Evolutionary conservation across 2,797 vertebrate species (phyloP).

Genomic region (Xyrichtys novacula): DNA sequence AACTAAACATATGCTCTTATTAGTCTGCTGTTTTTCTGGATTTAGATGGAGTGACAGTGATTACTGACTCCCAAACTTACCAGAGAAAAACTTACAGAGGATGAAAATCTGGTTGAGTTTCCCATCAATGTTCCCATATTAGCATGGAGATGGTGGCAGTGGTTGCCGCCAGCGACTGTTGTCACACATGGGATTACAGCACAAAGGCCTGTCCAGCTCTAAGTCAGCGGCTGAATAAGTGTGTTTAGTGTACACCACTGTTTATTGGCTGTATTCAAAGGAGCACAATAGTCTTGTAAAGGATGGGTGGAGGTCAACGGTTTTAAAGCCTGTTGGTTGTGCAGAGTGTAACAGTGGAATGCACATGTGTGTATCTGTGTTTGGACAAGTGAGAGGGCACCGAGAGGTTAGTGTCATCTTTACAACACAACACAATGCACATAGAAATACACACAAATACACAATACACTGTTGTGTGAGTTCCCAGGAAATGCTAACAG

Average conservation of each 20-base stretch:
- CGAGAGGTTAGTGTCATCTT: constrained; percentile 61
- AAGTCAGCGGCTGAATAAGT: constrained; percentile 57
- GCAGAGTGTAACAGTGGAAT: constrained; percentile 58
- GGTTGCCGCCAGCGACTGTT: constrained; percentile 67
- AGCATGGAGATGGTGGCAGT: constrained; percentile 34
- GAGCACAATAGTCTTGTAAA: constrained; percentile 63
- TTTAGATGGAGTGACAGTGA: background rate
- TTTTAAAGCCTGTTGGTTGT: constrained; percentile 50
- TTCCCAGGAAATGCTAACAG: constrained; percentile 30
- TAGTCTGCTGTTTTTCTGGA: no score
- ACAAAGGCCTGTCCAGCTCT: constrained; percentile 56
- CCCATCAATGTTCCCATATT: constrained; percentile 36
- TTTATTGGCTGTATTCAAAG: constrained; percentile 63
- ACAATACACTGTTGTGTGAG: constrained; percentile 2
- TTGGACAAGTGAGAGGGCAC: constrained; percentile 52
- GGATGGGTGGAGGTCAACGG: constrained; percentile 65
- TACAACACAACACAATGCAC: constrained; percentile 39
- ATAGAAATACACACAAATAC: constrained; percentile 26
- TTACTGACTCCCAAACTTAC: background rate
- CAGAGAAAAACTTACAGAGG: constrained; percentile 1
- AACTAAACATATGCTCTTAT: no score
- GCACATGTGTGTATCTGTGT: constrained; percentile 41
- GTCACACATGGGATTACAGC: constrained; percentile 43
- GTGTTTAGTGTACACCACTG: constrained; percentile 61
- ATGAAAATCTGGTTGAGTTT: constrained; percentile 23